These are phyloP conservation scores for Micromys minutus DNA, from an alignment of 2,113 vertebrate genomes.

Conservation along the genomic window DNA sequence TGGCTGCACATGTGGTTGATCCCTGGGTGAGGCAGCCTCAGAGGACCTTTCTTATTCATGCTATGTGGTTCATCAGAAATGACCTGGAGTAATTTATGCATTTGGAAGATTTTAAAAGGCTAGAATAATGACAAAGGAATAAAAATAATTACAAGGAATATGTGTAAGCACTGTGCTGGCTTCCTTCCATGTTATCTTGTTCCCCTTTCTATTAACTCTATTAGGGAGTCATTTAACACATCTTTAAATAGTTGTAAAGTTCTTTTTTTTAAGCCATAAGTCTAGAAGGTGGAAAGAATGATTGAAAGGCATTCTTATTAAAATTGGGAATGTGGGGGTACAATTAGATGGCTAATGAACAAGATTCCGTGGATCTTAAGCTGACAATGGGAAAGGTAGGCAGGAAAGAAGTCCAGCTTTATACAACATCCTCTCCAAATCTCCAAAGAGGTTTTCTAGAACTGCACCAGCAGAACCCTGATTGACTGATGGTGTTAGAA, in stretches of 20 bases:
- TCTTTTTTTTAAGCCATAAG: background rate
- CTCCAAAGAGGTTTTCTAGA: background rate
- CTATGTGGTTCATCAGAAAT: background rate
- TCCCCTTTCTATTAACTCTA: background rate
- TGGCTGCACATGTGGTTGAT: no score
- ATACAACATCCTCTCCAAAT: background rate
- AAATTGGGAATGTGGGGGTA: background rate
- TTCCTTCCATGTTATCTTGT: background rate
- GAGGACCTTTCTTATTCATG: background rate
- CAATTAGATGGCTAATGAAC: background rate
- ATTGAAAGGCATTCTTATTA: background rate
- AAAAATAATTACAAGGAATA: constrained; percentile 10
- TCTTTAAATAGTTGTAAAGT: background rate
- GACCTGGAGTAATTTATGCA: background rate
- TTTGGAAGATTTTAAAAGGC: constrained; percentile 16
- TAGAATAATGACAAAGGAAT: background rate
- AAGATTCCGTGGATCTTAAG: background rate
- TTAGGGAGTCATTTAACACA: background rate
- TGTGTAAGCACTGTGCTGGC: background rate
- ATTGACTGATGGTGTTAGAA: background rate
- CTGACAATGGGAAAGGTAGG: background rate
- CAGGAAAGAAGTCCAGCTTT: background rate
- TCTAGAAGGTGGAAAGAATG: background rate
- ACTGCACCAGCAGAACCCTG: background rate
- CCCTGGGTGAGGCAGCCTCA: no score